phyloP scores from a whole-genome alignment of 2,888 invertebrate species.

The Amphipoea oculea region DNA sequence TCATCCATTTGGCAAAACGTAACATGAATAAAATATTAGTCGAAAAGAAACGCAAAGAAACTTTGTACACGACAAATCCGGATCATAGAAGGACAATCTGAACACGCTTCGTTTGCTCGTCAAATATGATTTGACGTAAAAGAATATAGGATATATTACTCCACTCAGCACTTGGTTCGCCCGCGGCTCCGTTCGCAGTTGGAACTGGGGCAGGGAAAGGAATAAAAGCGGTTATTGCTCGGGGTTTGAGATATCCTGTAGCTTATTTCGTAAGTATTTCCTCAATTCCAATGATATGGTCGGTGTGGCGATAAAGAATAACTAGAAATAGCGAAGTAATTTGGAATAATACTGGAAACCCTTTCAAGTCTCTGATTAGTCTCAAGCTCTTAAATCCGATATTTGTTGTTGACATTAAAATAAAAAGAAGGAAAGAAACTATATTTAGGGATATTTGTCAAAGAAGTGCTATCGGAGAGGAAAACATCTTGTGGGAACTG shows the following conservation, averaged over 20 bases:
- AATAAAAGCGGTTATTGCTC: constrained; percentile 48
- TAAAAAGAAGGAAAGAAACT: neutral
- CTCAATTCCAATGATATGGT: constrained; percentile 22
- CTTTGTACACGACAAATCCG: constrained; percentile 35
- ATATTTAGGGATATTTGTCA: neutral
- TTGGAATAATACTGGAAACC: neutral
- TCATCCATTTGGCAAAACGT: constrained; percentile 19
- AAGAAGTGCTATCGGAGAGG: neutral
- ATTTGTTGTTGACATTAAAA: neutral
- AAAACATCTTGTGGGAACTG: neutral
- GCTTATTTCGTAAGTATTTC: constrained; percentile 29
- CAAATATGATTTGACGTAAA: constrained; percentile 62
- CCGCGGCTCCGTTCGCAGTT: constrained; percentile 31
- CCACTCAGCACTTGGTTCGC: constrained; percentile 48
- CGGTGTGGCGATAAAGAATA: neutral
- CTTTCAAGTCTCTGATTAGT: neutral
- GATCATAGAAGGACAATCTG: constrained; percentile 49
- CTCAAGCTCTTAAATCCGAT: neutral
- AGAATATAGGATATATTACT: constrained; percentile 58
- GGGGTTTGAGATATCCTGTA: constrained; percentile 13
- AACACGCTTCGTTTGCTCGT: constrained; percentile 55
- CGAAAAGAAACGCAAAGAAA: constrained; percentile 18
- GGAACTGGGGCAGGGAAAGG: constrained; percentile 29
- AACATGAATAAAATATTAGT: constrained; percentile 42
- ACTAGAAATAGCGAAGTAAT: neutral